These are phyloP conservation scores for Megaustenia siamemsis DNA, from an alignment of 2,888 invertebrate species.

Conservation along the genomic window DNA sequence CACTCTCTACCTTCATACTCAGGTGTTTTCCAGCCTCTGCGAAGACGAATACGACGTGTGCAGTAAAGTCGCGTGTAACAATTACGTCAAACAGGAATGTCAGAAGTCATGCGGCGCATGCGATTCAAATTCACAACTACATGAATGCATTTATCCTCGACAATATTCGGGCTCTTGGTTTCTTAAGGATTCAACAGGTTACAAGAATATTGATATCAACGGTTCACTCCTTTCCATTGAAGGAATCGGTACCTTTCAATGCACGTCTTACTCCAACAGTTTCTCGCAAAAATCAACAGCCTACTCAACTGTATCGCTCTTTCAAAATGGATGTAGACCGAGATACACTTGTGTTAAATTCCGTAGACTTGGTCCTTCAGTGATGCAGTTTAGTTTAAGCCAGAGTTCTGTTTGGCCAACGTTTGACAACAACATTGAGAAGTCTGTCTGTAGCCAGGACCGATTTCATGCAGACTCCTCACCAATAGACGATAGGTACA, in stretches of 20 bases:
- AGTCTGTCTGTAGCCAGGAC: constrained; percentile 58
- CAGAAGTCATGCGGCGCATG: constrained; percentile 70
- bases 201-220: constrained; percentile 35
- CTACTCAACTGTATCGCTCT: constrained; percentile 68
- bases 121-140: constrained; percentile 59
- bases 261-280: constrained; percentile 64
- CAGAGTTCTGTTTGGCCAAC: constrained; percentile 69
- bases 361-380: constrained; percentile 62
- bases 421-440: constrained; percentile 43
- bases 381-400: constrained; percentile 65
- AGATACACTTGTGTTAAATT: constrained; percentile 70
- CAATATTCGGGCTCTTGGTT: constrained; percentile 64
- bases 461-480: constrained; percentile 66
- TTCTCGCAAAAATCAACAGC: constrained; percentile 58
- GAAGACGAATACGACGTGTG: constrained; percentile 74
- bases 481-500: constrained; percentile 66
- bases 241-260: constrained; percentile 66
- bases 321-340: constrained; percentile 72
- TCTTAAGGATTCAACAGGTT: constrained; percentile 52
- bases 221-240: constrained; percentile 57
- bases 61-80: constrained; percentile 63
- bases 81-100: constrained; percentile 66
- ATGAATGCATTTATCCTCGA: constrained; percentile 66
- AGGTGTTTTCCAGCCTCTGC: constrained; percentile 64
- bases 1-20: constrained; percentile 62